Conservation (phyloP, 2,113 vertebrate species). For the Stictonetta naevosa region DNA sequence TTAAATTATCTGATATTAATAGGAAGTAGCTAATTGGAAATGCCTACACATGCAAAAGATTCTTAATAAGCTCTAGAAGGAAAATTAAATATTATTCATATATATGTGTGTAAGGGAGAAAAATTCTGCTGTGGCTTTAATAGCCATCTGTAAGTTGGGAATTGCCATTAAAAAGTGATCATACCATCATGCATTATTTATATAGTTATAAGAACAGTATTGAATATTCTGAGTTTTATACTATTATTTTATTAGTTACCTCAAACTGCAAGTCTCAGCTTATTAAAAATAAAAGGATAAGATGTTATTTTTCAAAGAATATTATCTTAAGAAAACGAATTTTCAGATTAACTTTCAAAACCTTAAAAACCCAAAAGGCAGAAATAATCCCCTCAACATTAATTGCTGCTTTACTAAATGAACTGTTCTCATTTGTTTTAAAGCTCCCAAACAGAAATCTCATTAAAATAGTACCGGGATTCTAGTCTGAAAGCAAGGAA, state of each 20-base stretch:
- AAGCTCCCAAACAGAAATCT: background rate
- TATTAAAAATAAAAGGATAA: slow-evolving; percentile 15
- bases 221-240: background rate
- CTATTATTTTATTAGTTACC: slow-evolving; percentile 33
- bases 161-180: slow-evolving; percentile 41
- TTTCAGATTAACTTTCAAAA: slow-evolving; percentile 23
- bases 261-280: slow-evolving; percentile 17
- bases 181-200: slow-evolving; percentile 45
- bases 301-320: background rate
- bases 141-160: background rate
- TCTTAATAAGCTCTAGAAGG: background rate
- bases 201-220: background rate
- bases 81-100: slow-evolving; percentile 39
- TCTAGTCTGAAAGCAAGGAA: background rate
- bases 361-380: slow-evolving; percentile 10
- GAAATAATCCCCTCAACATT: background rate
- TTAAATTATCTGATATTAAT: slow-evolving; percentile 10
- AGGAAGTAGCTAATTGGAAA: background rate
- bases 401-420: slow-evolving; percentile 29
- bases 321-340: slow-evolving; percentile 2
- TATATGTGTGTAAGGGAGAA: background rate
- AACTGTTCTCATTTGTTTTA: slow-evolving; percentile 6
- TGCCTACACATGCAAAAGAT: background rate
- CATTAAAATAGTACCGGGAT: background rate
- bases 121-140: slow-evolving; percentile 6